phyloP scores from a whole-genome alignment of 1,140 invertebrate species.

The Plectrocnemia conspersa region DNA sequence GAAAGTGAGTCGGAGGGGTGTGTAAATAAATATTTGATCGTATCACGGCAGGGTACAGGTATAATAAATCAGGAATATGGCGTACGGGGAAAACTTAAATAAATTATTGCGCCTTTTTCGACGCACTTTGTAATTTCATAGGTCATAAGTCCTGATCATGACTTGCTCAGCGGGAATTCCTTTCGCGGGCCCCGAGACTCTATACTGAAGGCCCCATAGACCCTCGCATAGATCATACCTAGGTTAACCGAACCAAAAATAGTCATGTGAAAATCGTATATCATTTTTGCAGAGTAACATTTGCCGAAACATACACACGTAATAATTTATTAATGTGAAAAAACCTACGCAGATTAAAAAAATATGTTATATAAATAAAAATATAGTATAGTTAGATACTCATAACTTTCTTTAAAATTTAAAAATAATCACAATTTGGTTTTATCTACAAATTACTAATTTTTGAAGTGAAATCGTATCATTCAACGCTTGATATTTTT shows the following conservation, averaged over 20 bases:
- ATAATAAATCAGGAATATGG: constrained; percentile 4
- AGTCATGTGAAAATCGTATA: too few species aligned
- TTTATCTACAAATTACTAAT: neutral
- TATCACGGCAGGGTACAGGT: neutral
- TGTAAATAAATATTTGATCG: constrained; percentile 9
- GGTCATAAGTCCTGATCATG: constrained; percentile 9
- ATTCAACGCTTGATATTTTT: neutral
- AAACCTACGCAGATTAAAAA: too few species aligned
- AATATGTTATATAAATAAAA: too few species aligned
- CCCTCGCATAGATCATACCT: constrained; percentile 4
- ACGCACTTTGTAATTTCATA: constrained; percentile 11
- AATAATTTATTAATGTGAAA: too few species aligned
- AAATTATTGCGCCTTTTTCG: constrained; percentile 12
- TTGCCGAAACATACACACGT: too few species aligned
- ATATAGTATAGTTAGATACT: too few species aligned
- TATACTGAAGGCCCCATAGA: constrained; percentile 1
- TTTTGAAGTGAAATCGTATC: neutral
- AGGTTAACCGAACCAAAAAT: too few species aligned
- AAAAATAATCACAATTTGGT: neutral
- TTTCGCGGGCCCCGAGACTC: neutral
- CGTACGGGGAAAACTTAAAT: constrained; percentile 9
- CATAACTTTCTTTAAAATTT: too few species aligned
- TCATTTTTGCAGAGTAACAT: too few species aligned
- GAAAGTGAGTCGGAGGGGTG: too few species aligned
- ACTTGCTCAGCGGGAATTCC: neutral